phyloP scores from a whole-genome alignment of 2,797 vertebrate species.

The Poecilia gillii region DNA sequence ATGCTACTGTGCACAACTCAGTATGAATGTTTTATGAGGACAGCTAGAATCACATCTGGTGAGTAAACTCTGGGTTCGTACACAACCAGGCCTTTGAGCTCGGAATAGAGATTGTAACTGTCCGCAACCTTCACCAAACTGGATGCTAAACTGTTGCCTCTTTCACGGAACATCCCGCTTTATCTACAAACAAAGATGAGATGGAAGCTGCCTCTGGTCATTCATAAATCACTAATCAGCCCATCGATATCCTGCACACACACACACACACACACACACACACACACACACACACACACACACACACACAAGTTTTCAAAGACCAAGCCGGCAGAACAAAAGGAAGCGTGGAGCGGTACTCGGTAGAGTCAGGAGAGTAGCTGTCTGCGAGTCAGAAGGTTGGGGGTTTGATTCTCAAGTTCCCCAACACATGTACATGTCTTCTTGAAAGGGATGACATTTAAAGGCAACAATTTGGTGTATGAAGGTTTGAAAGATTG shows the following conservation, averaged over 20 bases:
- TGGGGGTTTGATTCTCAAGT: neutral
- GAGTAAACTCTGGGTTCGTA: slow-evolving; percentile 49
- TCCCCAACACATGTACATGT: neutral
- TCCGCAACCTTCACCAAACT: slow-evolving; percentile 45
- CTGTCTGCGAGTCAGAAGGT: neutral
- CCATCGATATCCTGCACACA: neutral
- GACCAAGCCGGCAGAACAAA: neutral
- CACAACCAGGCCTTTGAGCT: slow-evolving; percentile 57
- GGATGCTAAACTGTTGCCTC: slow-evolving; percentile 19
- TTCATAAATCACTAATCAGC: slow-evolving; percentile 6
- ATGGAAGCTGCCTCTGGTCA: slow-evolving; percentile 1
- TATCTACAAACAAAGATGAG: neutral
- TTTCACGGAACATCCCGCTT: neutral
- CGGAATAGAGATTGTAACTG: slow-evolving; percentile 63
- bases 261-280: too few relatives aligned
- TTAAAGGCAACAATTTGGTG: neutral
- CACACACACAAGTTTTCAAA: neutral
- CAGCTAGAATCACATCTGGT: slow-evolving; percentile 41
- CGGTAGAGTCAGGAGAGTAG: neutral
- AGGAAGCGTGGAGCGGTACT: neutral
- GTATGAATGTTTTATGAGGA: slow-evolving; percentile 61
- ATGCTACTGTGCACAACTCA: slow-evolving; percentile 50
- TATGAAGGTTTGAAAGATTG: neutral
- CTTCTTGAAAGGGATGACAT: neutral
- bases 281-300: neutral